phyloP scores from a whole-genome alignment of 1,140 invertebrate genomes.

The Melanaphis sacchari region DNA sequence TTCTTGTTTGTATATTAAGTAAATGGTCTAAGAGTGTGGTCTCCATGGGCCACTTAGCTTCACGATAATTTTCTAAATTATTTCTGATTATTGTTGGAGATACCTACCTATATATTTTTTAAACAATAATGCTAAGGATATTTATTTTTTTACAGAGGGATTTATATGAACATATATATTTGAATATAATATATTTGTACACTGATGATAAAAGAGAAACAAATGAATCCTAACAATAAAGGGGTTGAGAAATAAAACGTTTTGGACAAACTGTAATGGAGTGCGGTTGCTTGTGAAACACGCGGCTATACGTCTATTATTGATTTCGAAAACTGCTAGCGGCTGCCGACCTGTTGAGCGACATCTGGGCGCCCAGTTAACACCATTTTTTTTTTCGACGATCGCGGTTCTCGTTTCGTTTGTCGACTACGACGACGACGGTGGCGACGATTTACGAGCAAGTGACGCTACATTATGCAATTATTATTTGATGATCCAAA shows the following conservation, averaged over 20 bases:
- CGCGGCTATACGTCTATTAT: not conserved
- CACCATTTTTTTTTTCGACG: not conserved
- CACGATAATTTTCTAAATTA: not conserved
- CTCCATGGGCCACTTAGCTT: not conserved
- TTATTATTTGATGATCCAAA: not conserved
- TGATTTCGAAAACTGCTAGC: not conserved
- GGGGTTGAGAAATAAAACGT: constrained; percentile 4
- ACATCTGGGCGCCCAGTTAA: not conserved
- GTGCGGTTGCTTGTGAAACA: not conserved
- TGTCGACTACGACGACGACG: not conserved
- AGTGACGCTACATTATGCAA: too few species aligned
- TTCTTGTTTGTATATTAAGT: not conserved
- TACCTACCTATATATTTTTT: too few species aligned
- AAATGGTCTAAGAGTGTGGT: not conserved
- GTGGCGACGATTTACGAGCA: not conserved
- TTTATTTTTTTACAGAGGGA: too few species aligned
- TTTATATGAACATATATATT: too few species aligned
- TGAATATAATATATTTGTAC: not conserved
- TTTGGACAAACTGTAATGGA: not conserved
- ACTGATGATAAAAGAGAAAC: not conserved
- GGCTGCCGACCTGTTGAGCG: constrained; percentile 4
- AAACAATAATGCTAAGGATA: not conserved
- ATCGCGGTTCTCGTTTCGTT: not conserved
- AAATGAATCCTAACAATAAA: not conserved
- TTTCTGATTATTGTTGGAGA: not conserved